Evolutionary conservation across 2,797 vertebrate genomes (phyloP), one percentile per base, ranked within the genome.

Genomic region (Eospalax fontanierii): DNA sequence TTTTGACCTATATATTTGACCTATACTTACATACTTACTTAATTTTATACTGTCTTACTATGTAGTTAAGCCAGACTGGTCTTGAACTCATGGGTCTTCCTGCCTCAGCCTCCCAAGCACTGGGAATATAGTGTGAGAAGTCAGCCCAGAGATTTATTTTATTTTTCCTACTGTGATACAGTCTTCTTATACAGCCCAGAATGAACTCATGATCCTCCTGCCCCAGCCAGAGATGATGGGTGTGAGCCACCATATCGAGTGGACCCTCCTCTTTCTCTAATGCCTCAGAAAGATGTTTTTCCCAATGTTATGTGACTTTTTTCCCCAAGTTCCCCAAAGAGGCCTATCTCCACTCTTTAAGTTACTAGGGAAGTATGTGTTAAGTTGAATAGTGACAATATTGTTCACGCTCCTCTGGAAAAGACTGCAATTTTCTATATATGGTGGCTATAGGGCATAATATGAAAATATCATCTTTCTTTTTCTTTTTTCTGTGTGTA

Each of bases 321-420:
- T 73, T 89, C 18, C 86, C 35, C 24, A 71, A 10, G 59, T 63
- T 84, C 38, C 74, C 80, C 93, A 93, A n/a, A 89, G n/a, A 78
- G 30, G 28, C 91, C 50, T 68, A 33, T 70, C 78, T 84, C 30
- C 11, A 82, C 16, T 78, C 82, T 93, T 74, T 65, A 87, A 82
- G 28, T 83, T 35, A 89, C 57, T 87, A 85, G 4, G 73, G 40
- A 90, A 94, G 95, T 85, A 73, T 3, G 35, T 14, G 63, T 12
- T 14, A 65, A 38, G 16, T 28, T 91, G 50, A 85, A 89, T 75
- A 89, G 75, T 43, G 35, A 78, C 35, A 94, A 83, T 43, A 81
- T 66, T 26, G 65, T 40, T 88, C 54, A 75, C 89, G 14, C 30
- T 50, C 73, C 43, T 89, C n/a, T 74, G 83, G 63, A 30, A 70